Base-by-base conservation (phyloP, 2,888 invertebrate genomes). In the Sarcophaga caerulescens region DNA sequence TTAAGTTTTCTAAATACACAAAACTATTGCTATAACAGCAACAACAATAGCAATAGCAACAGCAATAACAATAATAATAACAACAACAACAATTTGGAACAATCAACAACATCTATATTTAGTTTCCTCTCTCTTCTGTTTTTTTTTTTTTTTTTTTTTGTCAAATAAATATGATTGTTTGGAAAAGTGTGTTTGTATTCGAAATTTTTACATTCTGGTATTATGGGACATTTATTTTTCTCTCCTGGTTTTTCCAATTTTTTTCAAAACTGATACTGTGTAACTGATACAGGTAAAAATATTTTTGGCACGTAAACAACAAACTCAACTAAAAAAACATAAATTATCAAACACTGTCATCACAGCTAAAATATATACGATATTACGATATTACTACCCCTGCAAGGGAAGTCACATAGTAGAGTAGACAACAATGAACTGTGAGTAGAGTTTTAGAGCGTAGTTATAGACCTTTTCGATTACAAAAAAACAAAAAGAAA, bases 291-390 rank as follows among this genome's bases (percentile, higher is more conserved):
- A 81, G 81, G 81, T 84, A 76, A 84, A 82, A 78, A 84, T 84
- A 78, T 86, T 86, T 86, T 84, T 86, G 86, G 86, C 86, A 84
- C 84, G 84, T 86, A 84, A 86, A 71, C 78, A 84, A 78, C 74
- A 79, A 80, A 85, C 76, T 81, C 21, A 71, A 84, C 75, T 78
- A 66, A 84, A 84, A 84, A 25, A 81, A 75, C 66, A 86, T 86
- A 81, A 84, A 86, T 86, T 86, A 86, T 84, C 81, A 81, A 78
- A 84, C 75, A 75, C 78, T 86, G 86, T 86, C 86, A 84, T 84
- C 84, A 83, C 8, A 52, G 21, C 14, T 59, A 57, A 74, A 77
- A 73, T 65, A 75, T 60, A 57, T 62, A 80, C n/a, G 59, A 75
- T 47, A 69, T 14, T 12, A 17, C 19, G 21, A 17, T n/a, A 62